Evolutionary conservation across 2,113 vertebrate species (phyloP), one percentile per base, ranked within the genome.

Genomic region (Oxygymnocypris stewartii): DNA sequence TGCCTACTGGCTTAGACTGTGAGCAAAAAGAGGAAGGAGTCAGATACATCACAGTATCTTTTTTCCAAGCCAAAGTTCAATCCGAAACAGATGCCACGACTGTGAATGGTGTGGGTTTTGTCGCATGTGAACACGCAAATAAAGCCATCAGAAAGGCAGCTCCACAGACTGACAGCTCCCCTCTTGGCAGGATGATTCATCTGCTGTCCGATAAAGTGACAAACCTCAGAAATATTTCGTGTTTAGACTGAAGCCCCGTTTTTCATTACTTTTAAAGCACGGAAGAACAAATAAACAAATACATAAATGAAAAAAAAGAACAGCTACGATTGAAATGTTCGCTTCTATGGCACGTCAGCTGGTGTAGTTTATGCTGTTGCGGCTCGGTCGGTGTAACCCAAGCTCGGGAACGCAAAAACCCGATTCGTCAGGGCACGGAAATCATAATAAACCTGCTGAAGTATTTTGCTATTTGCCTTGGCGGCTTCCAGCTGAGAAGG

Each of bases 351-450:
- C 13, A 7, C 28, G 2, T 71, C 61, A n/a, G 51, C 54, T 74
- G 18, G 42, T 80, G 67, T 67, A 44, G 67, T 79, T 86, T 76
- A 67, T 49, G 73, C 44, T 80, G 51, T 35, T 65, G 49, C 18
- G 82, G 42, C 75, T 63, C 61, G 35, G 67, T 31, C 47, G 51
- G 59, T 86, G 86, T 87, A 89, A 84, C 84, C 69, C 69, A 74
- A 84, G 49, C 28, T 11, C 28, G 47, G 81, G 65, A 74, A 84
- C 82, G 49, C 65, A 74, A 74, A 84, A 84, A 59, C 49, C 20
- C 35, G 81, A 84, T 84, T 80, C 82, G 47, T 44, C 87, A 67
- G 71, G 51, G 78, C 20, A 40, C 37, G 54, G 81, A 84, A 69
- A 87, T 82, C 73, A 79, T 73, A 86, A 86, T 63, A 79, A 82